phyloP scores from a whole-genome alignment of 2,888 invertebrate species.

The Ptilodon capucinus region DNA sequence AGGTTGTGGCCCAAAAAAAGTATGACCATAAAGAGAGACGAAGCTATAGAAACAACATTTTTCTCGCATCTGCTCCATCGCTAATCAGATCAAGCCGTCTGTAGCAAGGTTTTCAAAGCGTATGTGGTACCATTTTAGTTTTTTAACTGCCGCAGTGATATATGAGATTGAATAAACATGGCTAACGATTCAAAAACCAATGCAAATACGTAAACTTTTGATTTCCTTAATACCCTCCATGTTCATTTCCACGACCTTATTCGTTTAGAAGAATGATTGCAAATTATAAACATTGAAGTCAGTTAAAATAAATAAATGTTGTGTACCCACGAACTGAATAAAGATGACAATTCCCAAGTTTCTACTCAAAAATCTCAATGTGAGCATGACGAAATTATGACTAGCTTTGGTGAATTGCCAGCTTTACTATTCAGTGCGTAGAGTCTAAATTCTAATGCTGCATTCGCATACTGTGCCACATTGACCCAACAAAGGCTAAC shows the following conservation, averaged over 20 bases:
- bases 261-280: background rate
- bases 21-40: no score
- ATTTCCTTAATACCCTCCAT: background rate
- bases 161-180: background rate
- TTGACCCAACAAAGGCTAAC: no score
- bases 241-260: background rate
- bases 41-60: no score
- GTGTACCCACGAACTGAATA: background rate
- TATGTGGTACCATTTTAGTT: background rate
- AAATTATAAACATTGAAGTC: background rate
- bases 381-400: background rate
- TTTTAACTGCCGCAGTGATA: background rate
- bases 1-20: no score
- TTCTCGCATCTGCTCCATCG: no score
- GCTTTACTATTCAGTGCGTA: constrained; percentile 10
- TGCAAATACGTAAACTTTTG: background rate
- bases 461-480: no score
- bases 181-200: background rate
- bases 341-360: background rate
- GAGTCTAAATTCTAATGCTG: no score
- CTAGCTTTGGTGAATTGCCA: background rate
- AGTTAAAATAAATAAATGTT: background rate
- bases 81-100: no score
- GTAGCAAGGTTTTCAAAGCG: background rate
- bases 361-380: background rate